Conservation (phyloP, 92 coral and sea anemone species). For the Palythoa grandis region DNA sequence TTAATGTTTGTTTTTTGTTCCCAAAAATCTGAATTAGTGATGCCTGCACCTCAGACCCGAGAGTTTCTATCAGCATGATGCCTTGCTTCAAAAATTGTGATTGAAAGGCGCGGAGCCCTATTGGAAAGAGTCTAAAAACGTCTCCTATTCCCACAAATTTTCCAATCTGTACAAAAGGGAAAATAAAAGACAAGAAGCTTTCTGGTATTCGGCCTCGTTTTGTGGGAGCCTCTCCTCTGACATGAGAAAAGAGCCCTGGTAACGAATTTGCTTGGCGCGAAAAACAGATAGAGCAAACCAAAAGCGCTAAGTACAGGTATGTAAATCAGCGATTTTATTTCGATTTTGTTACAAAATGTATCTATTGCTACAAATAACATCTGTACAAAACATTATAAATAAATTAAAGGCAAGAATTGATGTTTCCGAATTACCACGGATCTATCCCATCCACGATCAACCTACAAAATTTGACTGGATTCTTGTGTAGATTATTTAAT, state of each 20-base stretch:
- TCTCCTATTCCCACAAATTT: too few species aligned
- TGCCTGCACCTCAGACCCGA: too few species aligned
- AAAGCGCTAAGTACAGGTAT: background rate
- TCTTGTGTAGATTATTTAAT: background rate
- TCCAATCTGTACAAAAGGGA: too few species aligned
- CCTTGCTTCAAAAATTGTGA: too few species aligned
- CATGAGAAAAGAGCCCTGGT: background rate
- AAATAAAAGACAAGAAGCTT: too few species aligned
- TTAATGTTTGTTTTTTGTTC: too few species aligned
- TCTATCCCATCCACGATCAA: slow-evolving; percentile 7
- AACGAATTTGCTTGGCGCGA: background rate
- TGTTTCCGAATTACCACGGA: background rate
- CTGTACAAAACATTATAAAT: slow-evolving; percentile 62
- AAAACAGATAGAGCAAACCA: background rate
- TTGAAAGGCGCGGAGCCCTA: too few species aligned
- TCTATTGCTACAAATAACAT: slow-evolving; percentile 42
- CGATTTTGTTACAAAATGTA: slow-evolving; percentile 53
- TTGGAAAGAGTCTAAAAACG: too few species aligned
- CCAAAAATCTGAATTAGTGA: too few species aligned
- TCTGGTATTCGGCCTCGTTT: too few species aligned
- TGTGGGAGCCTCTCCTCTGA: too few species aligned
- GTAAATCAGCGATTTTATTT: slow-evolving; percentile 30
- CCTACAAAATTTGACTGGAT: background rate
- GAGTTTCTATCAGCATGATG: too few species aligned
- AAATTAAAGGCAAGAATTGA: slow-evolving; percentile 29